Evolutionary conservation across 2,888 invertebrate genomes (phyloP).

Genomic region (Heliconius hortense): DNA sequence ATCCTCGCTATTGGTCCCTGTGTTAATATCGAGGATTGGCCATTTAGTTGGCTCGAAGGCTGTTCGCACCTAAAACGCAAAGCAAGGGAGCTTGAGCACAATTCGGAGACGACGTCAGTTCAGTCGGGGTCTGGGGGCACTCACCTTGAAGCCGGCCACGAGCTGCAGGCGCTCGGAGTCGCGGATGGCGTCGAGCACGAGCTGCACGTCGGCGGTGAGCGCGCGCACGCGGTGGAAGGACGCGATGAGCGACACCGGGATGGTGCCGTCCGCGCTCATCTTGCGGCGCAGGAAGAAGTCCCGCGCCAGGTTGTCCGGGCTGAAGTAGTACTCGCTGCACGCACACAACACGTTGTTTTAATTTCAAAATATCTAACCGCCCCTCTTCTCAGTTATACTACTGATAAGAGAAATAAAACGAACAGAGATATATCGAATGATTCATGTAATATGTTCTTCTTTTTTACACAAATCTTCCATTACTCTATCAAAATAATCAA

Average conservation of each 20-base stretch:
- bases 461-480: no score
- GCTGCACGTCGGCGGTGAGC: conserved; percentile 90
- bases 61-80: conserved; percentile 86
- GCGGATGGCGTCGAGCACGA: conserved; percentile 92
- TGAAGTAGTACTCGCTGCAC: conserved; percentile 99
- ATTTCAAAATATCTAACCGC: no score
- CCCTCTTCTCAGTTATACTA: no score
- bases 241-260: conserved; percentile 96
- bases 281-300: conserved; percentile 98
- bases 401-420: no score
- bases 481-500: no score
- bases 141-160: conserved; percentile 87
- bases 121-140: no score
- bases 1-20: conserved; percentile 33
- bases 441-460: no score
- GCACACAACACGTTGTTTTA: background rate
- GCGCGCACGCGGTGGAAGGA: conserved; percentile 97
- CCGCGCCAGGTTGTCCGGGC: conserved; percentile 95
- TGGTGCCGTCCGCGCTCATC: conserved; percentile 97
- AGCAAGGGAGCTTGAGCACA: background rate
- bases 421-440: no score
- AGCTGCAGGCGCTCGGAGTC: conserved; percentile 94
- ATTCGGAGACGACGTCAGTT: no score
- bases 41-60: conserved; percentile 91
- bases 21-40: conserved; percentile 85